Conservation (phyloP, 2,888 invertebrate genomes). For the Drosophila atripex region DNA sequence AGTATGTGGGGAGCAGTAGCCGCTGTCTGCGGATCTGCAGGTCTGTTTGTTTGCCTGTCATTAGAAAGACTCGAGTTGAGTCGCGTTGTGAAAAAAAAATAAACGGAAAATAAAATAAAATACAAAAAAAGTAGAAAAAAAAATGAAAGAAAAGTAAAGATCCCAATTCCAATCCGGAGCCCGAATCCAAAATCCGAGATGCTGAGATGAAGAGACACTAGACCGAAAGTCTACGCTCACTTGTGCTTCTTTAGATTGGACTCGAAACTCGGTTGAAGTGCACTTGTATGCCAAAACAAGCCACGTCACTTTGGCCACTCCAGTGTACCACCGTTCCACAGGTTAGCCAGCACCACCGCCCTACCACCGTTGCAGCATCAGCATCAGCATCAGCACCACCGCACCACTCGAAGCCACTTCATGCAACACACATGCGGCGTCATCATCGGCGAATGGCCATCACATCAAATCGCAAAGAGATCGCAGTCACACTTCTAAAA, state of each 20-base stretch:
- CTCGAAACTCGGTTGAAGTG: conserved; percentile 77
- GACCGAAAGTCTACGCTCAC: conserved; percentile 77
- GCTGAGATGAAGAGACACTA: conserved; percentile 66
- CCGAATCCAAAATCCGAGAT: conserved; percentile 14
- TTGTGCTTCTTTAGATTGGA: conserved; percentile 79
- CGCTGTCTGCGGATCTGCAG: conserved; percentile 47
- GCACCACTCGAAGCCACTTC: conserved; percentile 54
- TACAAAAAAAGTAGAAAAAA: background rate
- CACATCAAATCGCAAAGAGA: conserved; percentile 41
- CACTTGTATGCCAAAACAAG: conserved; percentile 78
- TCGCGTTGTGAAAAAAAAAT: conserved; percentile 38
- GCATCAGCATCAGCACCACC: conserved; percentile 31
- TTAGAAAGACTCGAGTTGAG: conserved; percentile 53
- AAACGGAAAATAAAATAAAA: conserved; percentile 31
- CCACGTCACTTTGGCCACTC: conserved; percentile 75
- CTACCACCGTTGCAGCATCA: conserved; percentile 14
- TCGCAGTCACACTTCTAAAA: conserved; percentile 23
- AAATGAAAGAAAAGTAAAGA: conserved; percentile 37
- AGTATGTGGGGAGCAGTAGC: conserved; percentile 50
- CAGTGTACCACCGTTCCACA: conserved; percentile 28
- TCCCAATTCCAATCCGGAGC: conserved; percentile 24
- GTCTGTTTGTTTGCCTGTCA: conserved; percentile 78
- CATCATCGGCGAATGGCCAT: conserved; percentile 44
- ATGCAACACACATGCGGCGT: conserved; percentile 49
- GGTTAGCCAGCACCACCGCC: conserved; percentile 6